A percentile compares a stretch with the other conserved stretches of the same genome.
Evolutionary conservation across 2,113 vertebrate genomes (phyloP).

Genomic region (Cololabis saira): DNA sequence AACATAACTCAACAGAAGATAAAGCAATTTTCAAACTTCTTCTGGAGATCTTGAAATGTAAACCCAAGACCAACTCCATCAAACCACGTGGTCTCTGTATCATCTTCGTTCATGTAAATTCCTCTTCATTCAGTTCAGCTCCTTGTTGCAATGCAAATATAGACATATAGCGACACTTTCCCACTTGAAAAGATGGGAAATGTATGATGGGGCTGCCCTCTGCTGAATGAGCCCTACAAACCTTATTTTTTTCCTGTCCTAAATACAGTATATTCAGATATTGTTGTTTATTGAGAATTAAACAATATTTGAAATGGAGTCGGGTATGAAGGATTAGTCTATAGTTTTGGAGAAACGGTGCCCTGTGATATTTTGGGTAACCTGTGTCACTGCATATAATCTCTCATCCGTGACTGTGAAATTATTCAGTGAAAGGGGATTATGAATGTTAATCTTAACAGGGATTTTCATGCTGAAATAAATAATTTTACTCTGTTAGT

Average conservation of each 20-base stretch:
- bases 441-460: constrained; percentile 66
- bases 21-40: too few species aligned
- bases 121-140: background rate
- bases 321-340: constrained; percentile 57
- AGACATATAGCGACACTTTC: background rate
- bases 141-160: background rate
- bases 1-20: too few species aligned
- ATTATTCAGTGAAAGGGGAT: constrained; percentile 67
- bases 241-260: background rate
- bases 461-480: constrained; percentile 59
- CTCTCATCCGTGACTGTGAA: constrained; percentile 59
- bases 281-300: constrained; percentile 34
- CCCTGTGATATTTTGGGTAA: constrained; percentile 44
- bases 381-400: constrained; percentile 56
- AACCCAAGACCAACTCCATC: too few species aligned
- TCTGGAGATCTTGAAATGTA: too few species aligned
- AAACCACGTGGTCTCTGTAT: background rate
- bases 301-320: constrained; percentile 52
- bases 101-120: background rate
- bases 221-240: constrained; percentile 4
- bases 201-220: background rate
- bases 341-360: constrained; percentile 16
- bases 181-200: background rate
- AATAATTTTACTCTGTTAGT: constrained; percentile 41
- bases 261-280: constrained; percentile 28